Base-by-base conservation (phyloP, 92 coral and sea anemone genomes). In the Parazoanthus swiftii region DNA sequence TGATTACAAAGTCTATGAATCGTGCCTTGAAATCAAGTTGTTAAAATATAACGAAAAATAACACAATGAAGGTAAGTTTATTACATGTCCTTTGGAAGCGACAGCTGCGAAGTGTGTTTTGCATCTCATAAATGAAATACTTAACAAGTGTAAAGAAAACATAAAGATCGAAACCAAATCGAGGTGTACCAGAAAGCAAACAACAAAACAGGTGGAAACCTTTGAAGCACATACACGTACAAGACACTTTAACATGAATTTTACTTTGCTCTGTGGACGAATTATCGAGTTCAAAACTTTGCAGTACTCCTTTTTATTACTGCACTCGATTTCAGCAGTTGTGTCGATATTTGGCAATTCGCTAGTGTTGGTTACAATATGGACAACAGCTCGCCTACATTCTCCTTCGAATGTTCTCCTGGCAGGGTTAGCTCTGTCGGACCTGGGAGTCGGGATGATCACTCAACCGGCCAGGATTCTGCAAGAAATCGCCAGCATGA, bases 271-370 rank as follows among this genome's bases (percentile, higher is more conserved):
- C 37, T 74, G 78, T 35, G 78, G 78, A 35, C 21, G 23, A 74
- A 18, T 74, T 1, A 33, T 39, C 21, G 20, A 74, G 79, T 14
- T 11, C 46, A 36, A 74, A 38, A 18, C 23, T 33, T 16, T 74
- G 46, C 79, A 74, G 8, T 74, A 74, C 46, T 74, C 23, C 79
- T 8, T 35, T 74, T 5, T 74, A 15, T 35, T 37, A 3, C 13
- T 74, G 15, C 43, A 74, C 48, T 37, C 48, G 6, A 38, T 37
- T 74, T 74, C 79, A 2, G 39, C 79, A 23, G 2, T 74, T 29
- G 21, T 74, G 50, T 37, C 79, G 43, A 74, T 74, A 74, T 2
- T 74, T 36, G 79, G 79, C 23, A 74, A 74, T 36, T 74, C 79
- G 20, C 79, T 74, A 9, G 50, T 74, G 44, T 21, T 74, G 1